Conservation (phyloP, 2,113 vertebrate genomes). For the Heterochromis multidens region DNA sequence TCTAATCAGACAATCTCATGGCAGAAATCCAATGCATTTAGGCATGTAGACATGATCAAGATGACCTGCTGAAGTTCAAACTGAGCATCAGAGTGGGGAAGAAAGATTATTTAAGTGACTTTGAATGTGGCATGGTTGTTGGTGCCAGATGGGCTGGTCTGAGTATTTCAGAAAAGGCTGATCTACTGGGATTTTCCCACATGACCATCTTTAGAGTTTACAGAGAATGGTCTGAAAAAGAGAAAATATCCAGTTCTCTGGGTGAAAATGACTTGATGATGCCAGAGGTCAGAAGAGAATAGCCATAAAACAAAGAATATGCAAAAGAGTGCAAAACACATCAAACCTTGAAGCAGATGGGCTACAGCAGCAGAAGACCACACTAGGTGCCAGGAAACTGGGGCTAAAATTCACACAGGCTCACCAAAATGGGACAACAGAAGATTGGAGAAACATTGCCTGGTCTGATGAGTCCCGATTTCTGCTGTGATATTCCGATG, state of each 20-base stretch:
- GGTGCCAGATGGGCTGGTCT: neutral
- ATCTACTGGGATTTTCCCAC: neutral
- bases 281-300: neutral
- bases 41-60: neutral
- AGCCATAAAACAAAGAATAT: too few relatives aligned
- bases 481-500: too few relatives aligned
- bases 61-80: neutral
- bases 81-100: neutral
- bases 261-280: neutral
- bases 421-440: too few relatives aligned
- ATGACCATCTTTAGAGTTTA: neutral
- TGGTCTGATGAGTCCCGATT: too few relatives aligned
- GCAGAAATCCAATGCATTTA: neutral
- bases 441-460: too few relatives aligned
- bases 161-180: neutral
- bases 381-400: too few relatives aligned
- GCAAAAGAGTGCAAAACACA: too few relatives aligned
- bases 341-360: too few relatives aligned
- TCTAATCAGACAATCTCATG: neutral
- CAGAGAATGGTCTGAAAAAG: neutral
- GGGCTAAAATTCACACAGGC: too few relatives aligned
- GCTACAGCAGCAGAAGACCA: too few relatives aligned
- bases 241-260: neutral
- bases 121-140: neutral
- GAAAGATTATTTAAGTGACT: neutral